A percentile compares a stretch with the other conserved stretches of the same genome.
These are phyloP conservation scores for Clarias gariepinus DNA, from an alignment of 2,113 vertebrate species.

Conservation along the genomic window DNA sequence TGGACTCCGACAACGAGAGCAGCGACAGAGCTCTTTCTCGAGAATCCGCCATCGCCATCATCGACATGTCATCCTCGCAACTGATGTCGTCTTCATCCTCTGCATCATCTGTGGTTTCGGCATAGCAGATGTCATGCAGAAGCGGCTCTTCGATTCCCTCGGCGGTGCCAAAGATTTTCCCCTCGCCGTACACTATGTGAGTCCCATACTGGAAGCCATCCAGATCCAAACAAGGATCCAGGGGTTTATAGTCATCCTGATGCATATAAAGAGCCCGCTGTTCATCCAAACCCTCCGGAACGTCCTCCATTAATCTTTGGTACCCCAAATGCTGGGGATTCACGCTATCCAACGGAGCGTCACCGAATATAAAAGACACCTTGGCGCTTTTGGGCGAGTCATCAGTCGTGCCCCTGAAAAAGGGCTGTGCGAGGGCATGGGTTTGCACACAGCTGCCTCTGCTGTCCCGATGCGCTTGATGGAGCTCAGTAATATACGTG, in stretches of 20 bases:
- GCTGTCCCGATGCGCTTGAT: constrained; percentile 79
- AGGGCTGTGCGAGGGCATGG: constrained; percentile 72
- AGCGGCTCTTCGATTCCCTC: constrained; percentile 94
- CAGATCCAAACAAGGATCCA: constrained; percentile 82
- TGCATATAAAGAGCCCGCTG: constrained; percentile 81
- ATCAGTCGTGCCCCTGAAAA: constrained; percentile 84
- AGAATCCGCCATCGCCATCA: constrained; percentile 81
- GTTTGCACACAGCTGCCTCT: constrained; percentile 66
- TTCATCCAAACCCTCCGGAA: constrained; percentile 85
- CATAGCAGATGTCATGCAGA: constrained; percentile 93
- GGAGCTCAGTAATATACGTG: constrained; percentile 83
- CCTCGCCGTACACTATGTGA: constrained; percentile 79
- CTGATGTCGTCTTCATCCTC: constrained; percentile 97
- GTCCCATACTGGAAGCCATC: constrained; percentile 85
- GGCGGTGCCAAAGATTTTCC: constrained; percentile 85
- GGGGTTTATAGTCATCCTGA: constrained; percentile 86
- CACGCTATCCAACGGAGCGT: constrained; percentile 82
- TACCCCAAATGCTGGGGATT: constrained; percentile 90
- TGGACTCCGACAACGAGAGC: constrained; percentile 91
- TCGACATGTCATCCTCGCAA: constrained; percentile 91
- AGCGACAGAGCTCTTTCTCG: constrained; percentile 78
- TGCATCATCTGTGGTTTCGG: constrained; percentile 91
- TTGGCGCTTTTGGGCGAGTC: constrained; percentile 89
- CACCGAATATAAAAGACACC: constrained; percentile 98
- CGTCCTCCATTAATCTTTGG: constrained; percentile 91